Base-by-base conservation (phyloP, 2,888 invertebrate genomes). In the Phaonia tiefii region DNA sequence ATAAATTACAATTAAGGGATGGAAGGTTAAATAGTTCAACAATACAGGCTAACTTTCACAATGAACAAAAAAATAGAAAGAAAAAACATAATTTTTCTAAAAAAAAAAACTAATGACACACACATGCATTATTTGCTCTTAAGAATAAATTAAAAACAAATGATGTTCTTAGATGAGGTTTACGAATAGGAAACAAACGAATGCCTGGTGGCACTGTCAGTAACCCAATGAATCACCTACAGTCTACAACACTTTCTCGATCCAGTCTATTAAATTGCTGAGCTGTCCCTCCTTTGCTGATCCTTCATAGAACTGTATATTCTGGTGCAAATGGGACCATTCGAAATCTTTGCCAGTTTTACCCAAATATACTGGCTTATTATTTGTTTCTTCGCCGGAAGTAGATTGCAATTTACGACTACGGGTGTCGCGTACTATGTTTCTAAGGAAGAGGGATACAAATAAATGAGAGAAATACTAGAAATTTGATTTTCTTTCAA, bases 391-490 rank as follows among this genome's bases (percentile, higher is more conserved):
- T 65, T 93, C 93, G 85, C 95, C 95, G 66, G 86, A 87, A 2
- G 78, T 77, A 0, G 95, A 94, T 85, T 95, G 93, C 82, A 98
- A 91, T 86, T 97, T 95, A 86, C 93, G 96, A 42, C 95, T 93
- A 87, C 97, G 95, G 0, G 98, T 98, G 56, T 95, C 92, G 31
- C 97, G 93, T 5, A 98, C 92, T n/a, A 96, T 93, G 89, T 97
- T 97, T 86, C 97, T 97, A 90, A 51, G 91, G 90, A 81, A 67
- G 42, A 83, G 31, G 8, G 31, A 31, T 5, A 31, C n/a, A 31
- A 31, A 83, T 44, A 51, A 22, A 31, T 31, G 8, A 31, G 8
- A n/a, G n/a, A n/a, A n/a, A n/a, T n/a, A n/a, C n/a, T n/a, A n/a
- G n/a, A n/a, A n/a, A n/a, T n/a, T n/a, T n/a, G n/a, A n/a, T n/a